Evolutionary conservation across 2,888 invertebrate genomes (phyloP).

Genomic region (Mythimna vitellina): DNA sequence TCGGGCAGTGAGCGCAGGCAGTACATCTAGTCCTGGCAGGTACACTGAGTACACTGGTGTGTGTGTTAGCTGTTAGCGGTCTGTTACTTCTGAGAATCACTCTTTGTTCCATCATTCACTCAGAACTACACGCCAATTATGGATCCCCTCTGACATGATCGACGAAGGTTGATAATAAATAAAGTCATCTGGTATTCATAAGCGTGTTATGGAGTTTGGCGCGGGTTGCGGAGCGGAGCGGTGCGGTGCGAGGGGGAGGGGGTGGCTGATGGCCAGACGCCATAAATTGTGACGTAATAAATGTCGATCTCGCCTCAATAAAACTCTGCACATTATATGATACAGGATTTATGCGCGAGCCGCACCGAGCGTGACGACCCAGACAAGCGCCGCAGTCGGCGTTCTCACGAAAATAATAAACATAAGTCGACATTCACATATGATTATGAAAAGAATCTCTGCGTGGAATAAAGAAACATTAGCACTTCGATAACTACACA

Average conservation of each 20-base stretch:
- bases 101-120: not conserved
- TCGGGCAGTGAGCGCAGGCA: not conserved
- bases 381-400: not conserved
- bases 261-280: conserved; percentile 40
- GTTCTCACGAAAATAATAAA: too few species aligned
- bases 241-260: not conserved
- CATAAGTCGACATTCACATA: too few species aligned
- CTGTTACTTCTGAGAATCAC: not conserved
- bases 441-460: too few species aligned
- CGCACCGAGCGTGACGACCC: conserved; percentile 19
- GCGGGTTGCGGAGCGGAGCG: not conserved
- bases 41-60: not conserved
- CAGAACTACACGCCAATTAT: conserved; percentile 23
- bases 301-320: conserved; percentile 79
- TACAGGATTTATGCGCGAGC: conserved; percentile 68
- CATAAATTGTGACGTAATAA: conserved; percentile 77
- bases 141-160: conserved; percentile 37
- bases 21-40: not conserved
- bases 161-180: conserved; percentile 45
- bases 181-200: conserved; percentile 66
- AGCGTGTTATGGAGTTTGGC: conserved; percentile 44
- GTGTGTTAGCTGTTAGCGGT: not conserved
- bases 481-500: too few species aligned
- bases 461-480: too few species aligned
- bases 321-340: conserved; percentile 76